Percentiles rank a stretch among this genome's conserved stretches.
Conservation (phyloP, 92 coral and sea anemone genomes). For the Micromussa lordhowensis region DNA sequence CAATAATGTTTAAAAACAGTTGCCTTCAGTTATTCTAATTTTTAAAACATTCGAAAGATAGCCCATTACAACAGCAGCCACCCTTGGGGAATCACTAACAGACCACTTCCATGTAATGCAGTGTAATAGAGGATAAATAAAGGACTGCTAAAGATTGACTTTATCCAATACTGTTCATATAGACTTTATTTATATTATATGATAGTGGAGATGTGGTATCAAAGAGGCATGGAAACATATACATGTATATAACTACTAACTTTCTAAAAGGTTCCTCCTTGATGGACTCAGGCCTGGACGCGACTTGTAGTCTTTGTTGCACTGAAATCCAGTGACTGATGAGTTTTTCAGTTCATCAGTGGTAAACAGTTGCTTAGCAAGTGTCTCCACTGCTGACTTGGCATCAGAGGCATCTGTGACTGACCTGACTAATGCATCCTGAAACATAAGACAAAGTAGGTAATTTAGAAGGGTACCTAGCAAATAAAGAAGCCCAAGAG, state of each 20-base stretch:
- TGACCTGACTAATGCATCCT: conserved; percentile 2
- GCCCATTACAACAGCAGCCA: background rate
- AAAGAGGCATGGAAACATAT: background rate
- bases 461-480: background rate
- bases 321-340: conserved; percentile 47
- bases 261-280: conserved; percentile 38
- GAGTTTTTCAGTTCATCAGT: conserved; percentile 24
- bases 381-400: conserved; percentile 22
- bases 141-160: background rate
- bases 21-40: too few species aligned
- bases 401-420: conserved; percentile 30
- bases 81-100: background rate
- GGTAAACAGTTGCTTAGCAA: conserved; percentile 24
- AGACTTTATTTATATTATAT: background rate
- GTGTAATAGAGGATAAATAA: background rate
- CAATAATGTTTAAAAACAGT: too few species aligned
- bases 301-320: conserved; percentile 21
- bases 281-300: conserved; percentile 33
- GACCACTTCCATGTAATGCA: background rate
- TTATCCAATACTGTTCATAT: too few species aligned
- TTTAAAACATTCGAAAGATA: too few species aligned
- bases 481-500: too few species aligned
- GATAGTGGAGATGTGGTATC: background rate
- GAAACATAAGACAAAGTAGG: background rate
- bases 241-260: conserved; percentile 20